Base-by-base conservation (phyloP, 2,888 invertebrate species). In the Agrenia bidenticulata region DNA sequence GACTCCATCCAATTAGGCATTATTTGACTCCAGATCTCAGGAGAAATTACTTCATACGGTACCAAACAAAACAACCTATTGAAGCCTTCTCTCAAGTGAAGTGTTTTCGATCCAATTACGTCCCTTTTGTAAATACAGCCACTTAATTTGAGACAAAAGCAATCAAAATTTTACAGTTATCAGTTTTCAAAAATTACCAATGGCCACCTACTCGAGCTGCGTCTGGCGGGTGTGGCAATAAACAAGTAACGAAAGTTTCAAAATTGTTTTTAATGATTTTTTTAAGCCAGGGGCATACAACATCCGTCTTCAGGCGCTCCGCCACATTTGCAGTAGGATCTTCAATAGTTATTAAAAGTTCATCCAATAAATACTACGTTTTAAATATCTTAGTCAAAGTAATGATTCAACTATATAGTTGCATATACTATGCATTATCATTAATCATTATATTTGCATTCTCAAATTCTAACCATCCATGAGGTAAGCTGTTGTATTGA, bases 1-100 rank as follows among this genome's bases (percentile, higher is more conserved):
- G 96, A 94, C 81, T 97, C 96, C 89, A 99, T 90, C 99, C 99
- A 99, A 77, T 93, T 90, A 0, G 99, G 98, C 94, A 99, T 99
- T 23, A 99, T 94, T 79, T 90, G 68, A 79, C 96, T 93, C 99
- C 99, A 99, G 63, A 95, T 93, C 78, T 95, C 93, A 73, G 92
- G 89, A 0, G 94, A 93, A 73, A 99, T 92, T 26, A 99, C 91
- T 77, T 98, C 97, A 80, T 99, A 99, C 0, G 99, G 98, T 37
- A 98, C 94, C 70, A 99, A 82, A 79, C 97, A 97, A 79, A 97
- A 93, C 54, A 99, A 83, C 67, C 96, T 86, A 80, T 94, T 92
- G 42, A 98, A 84, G 2, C 97, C 98, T 79, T 99, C 96, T 80
- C 93, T 94, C 21, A 98, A 85, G 79, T 97, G 95, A 41, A 91